phyloP scores from a whole-genome alignment of 2,113 vertebrate genomes.

The Rattus norvegicus region DNA sequence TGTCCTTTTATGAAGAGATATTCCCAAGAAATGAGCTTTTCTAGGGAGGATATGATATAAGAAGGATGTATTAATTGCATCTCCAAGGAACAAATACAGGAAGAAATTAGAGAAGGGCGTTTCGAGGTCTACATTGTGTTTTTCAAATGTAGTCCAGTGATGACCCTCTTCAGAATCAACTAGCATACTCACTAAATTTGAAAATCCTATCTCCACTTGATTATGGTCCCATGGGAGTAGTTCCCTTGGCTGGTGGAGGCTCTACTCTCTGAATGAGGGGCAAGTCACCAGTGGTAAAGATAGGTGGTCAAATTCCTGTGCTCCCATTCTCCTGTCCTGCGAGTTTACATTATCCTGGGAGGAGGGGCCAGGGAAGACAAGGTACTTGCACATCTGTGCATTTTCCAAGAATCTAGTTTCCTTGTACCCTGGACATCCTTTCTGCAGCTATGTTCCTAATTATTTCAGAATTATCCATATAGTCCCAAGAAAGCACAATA shows the following conservation, averaged over 20 bases:
- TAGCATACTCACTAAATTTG: neutral
- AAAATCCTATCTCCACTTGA: neutral
- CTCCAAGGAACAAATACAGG: neutral
- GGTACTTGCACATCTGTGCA: neutral
- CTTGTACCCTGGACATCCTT: neutral
- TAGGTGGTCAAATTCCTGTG: neutral
- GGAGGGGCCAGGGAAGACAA: neutral
- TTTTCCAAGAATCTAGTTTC: constrained; percentile 33
- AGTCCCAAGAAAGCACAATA: constrained; percentile 18
- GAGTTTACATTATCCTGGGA: neutral
- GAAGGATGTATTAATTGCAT: neutral
- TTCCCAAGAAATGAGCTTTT: constrained; percentile 39
- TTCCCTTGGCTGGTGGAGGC: neutral
- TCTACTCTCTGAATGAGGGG: neutral
- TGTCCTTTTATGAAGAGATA: constrained; percentile 64
- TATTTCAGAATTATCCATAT: constrained; percentile 25
- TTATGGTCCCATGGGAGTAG: neutral
- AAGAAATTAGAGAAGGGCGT: neutral
- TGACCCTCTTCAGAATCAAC: neutral
- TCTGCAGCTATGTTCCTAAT: constrained; percentile 12
- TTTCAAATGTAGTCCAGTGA: neutral
- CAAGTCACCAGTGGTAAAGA: neutral
- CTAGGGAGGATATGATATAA: neutral
- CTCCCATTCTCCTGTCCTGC: neutral
- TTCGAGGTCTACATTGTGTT: neutral